These are phyloP conservation scores for Folsomia candida DNA, from an alignment of 2,888 invertebrate genomes.

Conservation along the genomic window DNA sequence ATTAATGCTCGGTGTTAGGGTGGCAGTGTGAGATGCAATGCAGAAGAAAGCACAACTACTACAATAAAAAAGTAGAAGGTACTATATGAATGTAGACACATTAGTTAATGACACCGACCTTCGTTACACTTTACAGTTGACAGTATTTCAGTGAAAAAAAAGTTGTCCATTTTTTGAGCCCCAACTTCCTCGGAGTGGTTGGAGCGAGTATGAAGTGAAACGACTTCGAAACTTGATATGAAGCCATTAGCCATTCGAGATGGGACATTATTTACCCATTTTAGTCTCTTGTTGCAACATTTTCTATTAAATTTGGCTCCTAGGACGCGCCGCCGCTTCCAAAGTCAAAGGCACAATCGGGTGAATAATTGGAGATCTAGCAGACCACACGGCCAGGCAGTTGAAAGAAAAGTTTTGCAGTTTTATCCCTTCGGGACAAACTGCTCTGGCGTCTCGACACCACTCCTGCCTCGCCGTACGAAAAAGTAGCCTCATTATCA, in stretches of 20 bases:
- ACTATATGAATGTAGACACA: too few relatives aligned
- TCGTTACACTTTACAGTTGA: not conserved
- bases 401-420: not conserved
- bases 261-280: slow-evolving; percentile 10
- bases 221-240: slow-evolving; percentile 3
- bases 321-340: not conserved
- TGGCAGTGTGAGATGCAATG: not conserved
- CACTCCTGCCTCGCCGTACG: not conserved
- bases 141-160: not conserved
- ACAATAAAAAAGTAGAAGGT: not conserved
- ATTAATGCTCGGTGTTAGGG: not conserved
- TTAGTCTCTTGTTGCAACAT: slow-evolving; percentile 2
- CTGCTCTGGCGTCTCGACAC: not conserved
- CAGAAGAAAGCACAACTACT: not conserved
- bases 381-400: not conserved
- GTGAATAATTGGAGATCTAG: not conserved
- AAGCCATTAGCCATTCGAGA: slow-evolving; percentile 5
- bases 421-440: slow-evolving; percentile 12
- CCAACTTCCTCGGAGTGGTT: not conserved
- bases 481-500: slow-evolving; percentile 16
- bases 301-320: not conserved
- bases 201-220: slow-evolving; percentile 5
- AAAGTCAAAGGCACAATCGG: not conserved
- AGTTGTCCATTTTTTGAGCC: not conserved
- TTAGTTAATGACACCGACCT: not conserved